These are phyloP conservation scores for Sebastes paucispinis DNA, from an alignment of 2,797 vertebrate species.

Conservation along the genomic window DNA sequence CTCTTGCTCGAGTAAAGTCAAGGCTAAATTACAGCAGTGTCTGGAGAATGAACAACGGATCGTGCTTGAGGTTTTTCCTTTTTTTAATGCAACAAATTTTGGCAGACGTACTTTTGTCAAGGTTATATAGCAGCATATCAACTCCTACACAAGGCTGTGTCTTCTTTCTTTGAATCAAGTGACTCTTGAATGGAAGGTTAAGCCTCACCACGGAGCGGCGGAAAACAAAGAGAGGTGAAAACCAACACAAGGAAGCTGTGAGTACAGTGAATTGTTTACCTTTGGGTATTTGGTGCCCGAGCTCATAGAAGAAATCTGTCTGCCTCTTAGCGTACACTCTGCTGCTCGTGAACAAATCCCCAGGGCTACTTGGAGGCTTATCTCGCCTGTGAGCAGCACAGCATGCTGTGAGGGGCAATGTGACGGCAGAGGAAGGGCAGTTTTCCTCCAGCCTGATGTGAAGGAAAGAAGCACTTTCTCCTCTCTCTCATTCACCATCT, in stretches of 20 bases:
- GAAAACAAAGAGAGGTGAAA: slow-evolving; percentile 6
- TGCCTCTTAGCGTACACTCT: not conserved
- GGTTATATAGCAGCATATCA: slow-evolving; percentile 17
- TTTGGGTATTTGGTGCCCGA: not conserved
- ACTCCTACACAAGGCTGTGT: slow-evolving; percentile 9
- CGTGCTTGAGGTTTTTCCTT: slow-evolving; percentile 3
- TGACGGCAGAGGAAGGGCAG: not conserved
- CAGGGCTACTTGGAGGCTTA: not conserved
- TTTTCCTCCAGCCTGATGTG: slow-evolving; percentile 2
- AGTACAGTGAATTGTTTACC: slow-evolving; percentile 27
- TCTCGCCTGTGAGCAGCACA: slow-evolving; percentile 5
- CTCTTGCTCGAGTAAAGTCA: slow-evolving; percentile 6
- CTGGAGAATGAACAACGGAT: not conserved
- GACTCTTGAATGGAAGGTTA: slow-evolving; percentile 8
- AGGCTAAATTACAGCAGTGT: slow-evolving; percentile 12
- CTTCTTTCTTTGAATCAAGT: slow-evolving; percentile 17
- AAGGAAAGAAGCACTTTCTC: slow-evolving; percentile 9
- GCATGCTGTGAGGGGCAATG: not conserved
- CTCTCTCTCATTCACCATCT: not conserved
- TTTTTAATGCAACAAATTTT: not conserved
- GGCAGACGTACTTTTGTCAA: not conserved
- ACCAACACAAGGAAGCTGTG: not conserved
- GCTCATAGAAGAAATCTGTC: slow-evolving; percentile 20
- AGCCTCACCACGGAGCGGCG: not conserved
- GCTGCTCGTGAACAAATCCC: not conserved